Evolutionary conservation across 1,140 invertebrate species (phyloP).

Genomic region (Drosophila serrata): DNA sequence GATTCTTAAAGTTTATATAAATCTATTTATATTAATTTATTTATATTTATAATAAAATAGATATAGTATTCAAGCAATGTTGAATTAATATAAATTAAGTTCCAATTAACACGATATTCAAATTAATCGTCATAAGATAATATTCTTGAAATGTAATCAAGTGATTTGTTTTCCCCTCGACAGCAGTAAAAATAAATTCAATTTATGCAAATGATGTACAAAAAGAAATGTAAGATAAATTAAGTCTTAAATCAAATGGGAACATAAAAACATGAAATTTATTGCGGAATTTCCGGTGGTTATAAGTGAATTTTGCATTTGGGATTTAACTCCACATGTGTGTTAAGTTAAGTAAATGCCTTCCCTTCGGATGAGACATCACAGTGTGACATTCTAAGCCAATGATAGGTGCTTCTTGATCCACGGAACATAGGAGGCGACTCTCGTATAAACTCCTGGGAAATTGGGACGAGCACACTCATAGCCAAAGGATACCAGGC

Average conservation of each 20-base stretch:
- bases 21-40: too few species aligned
- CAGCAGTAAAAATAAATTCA: too few species aligned
- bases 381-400: conserved; percentile 16
- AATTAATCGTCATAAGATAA: not conserved
- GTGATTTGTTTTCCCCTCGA: not conserved
- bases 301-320: conserved; percentile 10
- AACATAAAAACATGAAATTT: conserved; percentile 42
- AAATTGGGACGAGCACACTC: conserved; percentile 89
- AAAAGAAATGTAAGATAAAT: conserved; percentile 4
- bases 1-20: too few species aligned
- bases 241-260: conserved; percentile 13
- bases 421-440: conserved; percentile 85
- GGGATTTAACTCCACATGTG: not conserved
- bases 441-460: conserved; percentile 90
- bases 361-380: conserved; percentile 18
- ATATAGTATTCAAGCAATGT: too few species aligned
- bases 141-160: not conserved
- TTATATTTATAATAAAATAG: too few species aligned
- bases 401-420: conserved; percentile 56
- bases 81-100: not conserved
- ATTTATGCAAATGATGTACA: conserved; percentile 9
- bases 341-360: conserved; percentile 5
- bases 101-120: not conserved
- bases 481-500: conserved; percentile 89
- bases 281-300: conserved; percentile 36